Base-by-base conservation (phyloP, 2,888 invertebrate species). In the Bellardia bayeri region DNA sequence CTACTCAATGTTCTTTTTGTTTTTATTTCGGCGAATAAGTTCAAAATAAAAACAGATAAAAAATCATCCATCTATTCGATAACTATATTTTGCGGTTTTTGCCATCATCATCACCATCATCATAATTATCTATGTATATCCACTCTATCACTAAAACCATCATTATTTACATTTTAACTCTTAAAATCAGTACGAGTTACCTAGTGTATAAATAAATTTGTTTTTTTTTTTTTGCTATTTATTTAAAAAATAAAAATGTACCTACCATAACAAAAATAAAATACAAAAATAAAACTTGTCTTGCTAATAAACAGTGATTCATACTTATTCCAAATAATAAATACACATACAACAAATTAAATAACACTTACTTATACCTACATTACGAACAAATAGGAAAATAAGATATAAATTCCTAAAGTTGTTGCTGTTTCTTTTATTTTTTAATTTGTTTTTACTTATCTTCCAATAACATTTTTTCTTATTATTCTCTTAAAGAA, bases 241-340 rank as follows among this genome's bases (percentile, higher is more conserved):
- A 49, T 54, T 80, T 75, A 68, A 49, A 37, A 78, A 82, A 56
- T 42, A 23, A 66, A 51, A 68, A 54, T 51, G 64, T 23, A 58
- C 14, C 49, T 81, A 76, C n/a, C 51, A 63, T 16, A 56, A 69
- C n/a, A 63, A 49, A 9, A 51, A 7, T 14, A 45, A 69, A 51
- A 64, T 63, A 64, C 23, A 64, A 64, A 68, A 75, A 54, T 13
- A 80, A 49, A 75, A 64, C 49, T 58, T 49, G 71, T 51, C 37
- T 72, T 42, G 75, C 58, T 49, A 66, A 80, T 16, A 76, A 63
- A 83, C 42, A 66, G 61, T 88, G 88, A 88, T 66, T 88, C 85
- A 88, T 82, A 75, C 82, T 49, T 61, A 49, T 40, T 61, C 11
- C 63, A 30, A 66, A 56, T 54, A 78, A 79, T 37, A 30, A 74